Conservation (phyloP, 2,113 vertebrate genomes). For the Anarrhichthys ocellatus region DNA sequence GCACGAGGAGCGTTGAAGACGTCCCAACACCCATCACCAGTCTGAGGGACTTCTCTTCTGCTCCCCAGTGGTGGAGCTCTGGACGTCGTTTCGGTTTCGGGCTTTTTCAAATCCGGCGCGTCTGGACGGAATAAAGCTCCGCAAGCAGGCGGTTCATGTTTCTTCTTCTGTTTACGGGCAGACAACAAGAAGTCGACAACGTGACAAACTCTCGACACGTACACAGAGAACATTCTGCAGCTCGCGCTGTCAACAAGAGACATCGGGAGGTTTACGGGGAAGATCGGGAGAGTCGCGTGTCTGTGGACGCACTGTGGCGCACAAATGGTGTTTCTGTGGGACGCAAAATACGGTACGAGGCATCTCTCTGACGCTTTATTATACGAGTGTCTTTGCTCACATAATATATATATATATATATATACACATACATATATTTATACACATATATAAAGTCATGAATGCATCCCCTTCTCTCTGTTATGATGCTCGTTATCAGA, state of each 20-base stretch:
- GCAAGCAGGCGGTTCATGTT: not conserved
- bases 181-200: not conserved
- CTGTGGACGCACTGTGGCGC: conserved; percentile 50
- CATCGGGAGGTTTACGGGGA: conserved; percentile 3
- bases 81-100: not conserved
- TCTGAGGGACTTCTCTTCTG: not conserved
- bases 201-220: not conserved
- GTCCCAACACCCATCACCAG: not conserved
- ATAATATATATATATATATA: not conserved
- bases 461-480: too few species aligned
- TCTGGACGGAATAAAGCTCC: not conserved
- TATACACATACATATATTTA: too few species aligned
- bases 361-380: not conserved
- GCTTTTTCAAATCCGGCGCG: conserved; percentile 17
- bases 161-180: not conserved
- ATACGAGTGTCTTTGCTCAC: not conserved
- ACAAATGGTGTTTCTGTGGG: conserved; percentile 88
- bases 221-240: not conserved
- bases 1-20: conserved; percentile 1
- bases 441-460: too few species aligned
- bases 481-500: too few species aligned
- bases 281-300: conserved; percentile 16
- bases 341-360: conserved; percentile 85
- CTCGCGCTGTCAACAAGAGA: not conserved
- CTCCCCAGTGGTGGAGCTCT: too few species aligned